phyloP scores from a whole-genome alignment of 2,113 vertebrate genomes.

The Furnarius figulus region DNA sequence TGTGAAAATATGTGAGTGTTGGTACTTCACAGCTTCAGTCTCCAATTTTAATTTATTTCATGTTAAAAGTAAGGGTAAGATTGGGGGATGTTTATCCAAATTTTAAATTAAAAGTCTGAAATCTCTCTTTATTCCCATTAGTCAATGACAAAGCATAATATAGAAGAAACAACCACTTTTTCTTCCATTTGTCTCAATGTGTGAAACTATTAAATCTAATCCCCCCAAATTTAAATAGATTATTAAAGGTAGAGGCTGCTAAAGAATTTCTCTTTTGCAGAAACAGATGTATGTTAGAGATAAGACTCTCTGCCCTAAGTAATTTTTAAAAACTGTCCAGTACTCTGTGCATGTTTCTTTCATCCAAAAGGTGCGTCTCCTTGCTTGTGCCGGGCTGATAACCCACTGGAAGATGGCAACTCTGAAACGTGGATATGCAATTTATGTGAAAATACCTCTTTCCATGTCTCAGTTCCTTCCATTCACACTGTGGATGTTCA shows the following conservation, averaged over 20 bases:
- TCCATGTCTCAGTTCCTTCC: not conserved
- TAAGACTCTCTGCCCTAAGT: not conserved
- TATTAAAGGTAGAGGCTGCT: not conserved
- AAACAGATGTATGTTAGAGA: not conserved
- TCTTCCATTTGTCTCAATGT: not conserved
- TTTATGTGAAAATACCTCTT: not conserved
- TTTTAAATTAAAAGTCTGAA: not conserved
- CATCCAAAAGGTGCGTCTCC: not conserved
- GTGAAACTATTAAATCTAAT: not conserved
- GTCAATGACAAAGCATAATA: not conserved
- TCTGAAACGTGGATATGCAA: not conserved
- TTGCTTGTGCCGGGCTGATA: not conserved
- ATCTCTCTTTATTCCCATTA: not conserved
- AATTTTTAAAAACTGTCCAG: not conserved
- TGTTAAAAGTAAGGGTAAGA: not conserved
- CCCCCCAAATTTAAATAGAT: not conserved
- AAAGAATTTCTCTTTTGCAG: not conserved
- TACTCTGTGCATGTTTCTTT: not conserved
- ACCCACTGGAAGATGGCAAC: not conserved
- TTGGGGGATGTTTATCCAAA: not conserved
- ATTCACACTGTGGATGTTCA: not conserved
- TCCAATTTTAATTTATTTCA: not conserved
- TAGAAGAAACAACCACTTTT: not conserved
- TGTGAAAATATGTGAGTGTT: conserved; percentile 1
- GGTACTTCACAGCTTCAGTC: not conserved